Evolutionary conservation across 2,113 vertebrate genomes (phyloP), one percentile per base, ranked within the genome.

Genomic region (Struthidea cinerea): DNA sequence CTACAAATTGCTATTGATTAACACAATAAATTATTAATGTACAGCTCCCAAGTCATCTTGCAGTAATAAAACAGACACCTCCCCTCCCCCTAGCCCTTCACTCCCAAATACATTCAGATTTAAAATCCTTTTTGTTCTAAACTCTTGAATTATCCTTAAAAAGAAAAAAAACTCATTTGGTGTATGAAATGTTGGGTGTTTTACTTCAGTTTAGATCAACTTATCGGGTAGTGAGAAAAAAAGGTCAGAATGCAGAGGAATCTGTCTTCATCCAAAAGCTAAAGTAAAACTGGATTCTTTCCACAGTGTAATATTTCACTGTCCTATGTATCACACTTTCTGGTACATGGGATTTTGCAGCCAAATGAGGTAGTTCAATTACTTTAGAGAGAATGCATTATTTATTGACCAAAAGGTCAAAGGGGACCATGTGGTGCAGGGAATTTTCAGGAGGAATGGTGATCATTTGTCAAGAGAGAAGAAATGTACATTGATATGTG

Each of bases 371-470:
- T 60, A 65, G 79, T 89, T 94, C 86, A 93, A 91, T 96, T 86
- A 92, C 77, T 88, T 91, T 27, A 33, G 89, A 95, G 68, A 93
- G 74, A 91, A 71, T 93, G 88, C 55, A 96, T 97, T 96, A 98
- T 97, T 97, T 97, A 97, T 97, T 91, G 91, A 97, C 80, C 49
- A 87, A 89, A 97, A 93, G 93, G 97, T 97, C 95, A 98, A 92
- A 96, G 92, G 91, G 92, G 84, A 93, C 57, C 90, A 94, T 67
- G 89, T 55, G 84, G 97, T 68, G 59, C 82, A 96, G 68, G 75
- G 92, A 94, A 84, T 95, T 97, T 93, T 79, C 65, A 63, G 64
- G 65, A 94, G 50, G 24, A 97, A 97, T 93, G 84, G 78, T 87
- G 88, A 93, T 95, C 74, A 30, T 94, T 96, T 97, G 96, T 97